phyloP scores from a whole-genome alignment of 1,140 invertebrate genomes.

The Piezodorus guildinii region DNA sequence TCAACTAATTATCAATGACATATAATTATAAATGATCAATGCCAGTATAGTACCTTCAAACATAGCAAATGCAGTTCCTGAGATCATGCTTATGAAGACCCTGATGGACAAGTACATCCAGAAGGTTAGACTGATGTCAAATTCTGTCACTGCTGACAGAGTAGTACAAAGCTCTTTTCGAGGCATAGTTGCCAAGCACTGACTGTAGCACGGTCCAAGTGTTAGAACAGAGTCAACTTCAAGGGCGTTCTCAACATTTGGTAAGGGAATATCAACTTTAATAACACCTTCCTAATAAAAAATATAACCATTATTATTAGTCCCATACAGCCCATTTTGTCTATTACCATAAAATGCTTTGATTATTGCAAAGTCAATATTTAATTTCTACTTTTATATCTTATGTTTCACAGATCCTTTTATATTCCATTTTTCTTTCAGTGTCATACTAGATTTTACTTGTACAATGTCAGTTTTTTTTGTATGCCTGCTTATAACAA shows the following conservation, averaged over 20 bases:
- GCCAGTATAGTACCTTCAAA: constrained; percentile 45
- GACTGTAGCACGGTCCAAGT: constrained; percentile 30
- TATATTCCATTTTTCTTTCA: too few relatives aligned
- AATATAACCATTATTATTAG: neutral
- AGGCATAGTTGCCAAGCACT: constrained; percentile 44
- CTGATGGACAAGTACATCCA: constrained; percentile 62
- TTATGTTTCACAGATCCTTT: too few relatives aligned
- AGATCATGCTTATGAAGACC: constrained; percentile 49
- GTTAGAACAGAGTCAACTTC: constrained; percentile 29
- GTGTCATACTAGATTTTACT: too few relatives aligned
- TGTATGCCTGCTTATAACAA: too few relatives aligned
- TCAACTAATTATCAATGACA: too few relatives aligned
- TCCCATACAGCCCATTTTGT: too few relatives aligned
- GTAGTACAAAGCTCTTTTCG: constrained; percentile 49
- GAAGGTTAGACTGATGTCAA: constrained; percentile 55
- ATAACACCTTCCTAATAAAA: neutral
- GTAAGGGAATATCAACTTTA: constrained; percentile 33
- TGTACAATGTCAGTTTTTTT: too few relatives aligned
- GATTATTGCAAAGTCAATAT: too few relatives aligned
- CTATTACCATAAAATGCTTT: too few relatives aligned
- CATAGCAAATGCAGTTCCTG: constrained; percentile 63
- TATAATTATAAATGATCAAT: too few relatives aligned
- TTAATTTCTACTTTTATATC: too few relatives aligned
- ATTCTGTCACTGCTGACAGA: constrained; percentile 41
- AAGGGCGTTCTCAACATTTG: constrained; percentile 29